These are phyloP conservation scores for Nothura maculosa DNA, from an alignment of 2,797 vertebrate species.

Conservation along the genomic window DNA sequence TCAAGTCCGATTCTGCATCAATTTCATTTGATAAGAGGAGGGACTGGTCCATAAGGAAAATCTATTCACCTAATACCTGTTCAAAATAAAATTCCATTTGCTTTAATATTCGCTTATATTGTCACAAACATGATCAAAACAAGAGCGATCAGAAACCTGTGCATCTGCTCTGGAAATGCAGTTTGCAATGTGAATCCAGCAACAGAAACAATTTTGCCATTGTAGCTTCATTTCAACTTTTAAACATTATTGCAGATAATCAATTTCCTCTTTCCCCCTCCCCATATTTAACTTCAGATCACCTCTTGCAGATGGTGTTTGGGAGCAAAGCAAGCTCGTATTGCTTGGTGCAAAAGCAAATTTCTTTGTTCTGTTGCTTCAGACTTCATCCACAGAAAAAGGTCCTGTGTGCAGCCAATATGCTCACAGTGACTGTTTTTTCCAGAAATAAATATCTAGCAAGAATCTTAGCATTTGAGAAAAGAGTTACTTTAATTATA, in stretches of 20 bases:
- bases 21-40: neutral
- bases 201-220: neutral
- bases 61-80: neutral
- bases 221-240: conserved; percentile 24
- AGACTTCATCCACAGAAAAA: conserved; percentile 52
- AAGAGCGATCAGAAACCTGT: neutral
- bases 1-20: neutral
- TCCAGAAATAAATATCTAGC: conserved; percentile 62
- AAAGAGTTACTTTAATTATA: conserved; percentile 55
- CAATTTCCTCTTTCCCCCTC: neutral
- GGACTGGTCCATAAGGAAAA: neutral
- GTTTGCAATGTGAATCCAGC: neutral
- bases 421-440: conserved; percentile 57
- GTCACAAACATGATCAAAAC: neutral
- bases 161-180: neutral
- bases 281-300: neutral
- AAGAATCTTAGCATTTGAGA: conserved; percentile 39
- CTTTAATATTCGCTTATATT: neutral
- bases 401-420: conserved; percentile 45
- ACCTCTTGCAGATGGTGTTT: conserved; percentile 39
- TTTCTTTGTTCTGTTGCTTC: conserved; percentile 47
- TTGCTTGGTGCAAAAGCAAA: conserved; percentile 30
- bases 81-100: neutral
- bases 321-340: neutral
- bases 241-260: neutral